Evolutionary conservation across 2,113 vertebrate species (phyloP).

Genomic region (Apodemus speciosus): DNA sequence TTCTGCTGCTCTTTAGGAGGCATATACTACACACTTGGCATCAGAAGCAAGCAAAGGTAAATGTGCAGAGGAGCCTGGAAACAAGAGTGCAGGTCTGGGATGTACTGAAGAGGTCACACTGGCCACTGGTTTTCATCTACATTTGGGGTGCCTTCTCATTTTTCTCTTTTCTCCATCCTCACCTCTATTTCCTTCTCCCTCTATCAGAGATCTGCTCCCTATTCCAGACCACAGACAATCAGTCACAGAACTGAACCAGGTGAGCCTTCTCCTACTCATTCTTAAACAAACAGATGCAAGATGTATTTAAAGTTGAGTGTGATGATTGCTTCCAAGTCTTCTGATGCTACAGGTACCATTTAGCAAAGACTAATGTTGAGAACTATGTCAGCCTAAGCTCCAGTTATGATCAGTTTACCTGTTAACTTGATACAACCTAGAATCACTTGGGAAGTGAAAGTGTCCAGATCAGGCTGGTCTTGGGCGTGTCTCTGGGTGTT

Average conservation of each 20-base stretch:
- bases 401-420: background rate
- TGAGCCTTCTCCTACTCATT: background rate
- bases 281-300: background rate
- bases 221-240: background rate
- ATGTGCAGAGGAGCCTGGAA: rapidly evolving
- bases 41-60: background rate
- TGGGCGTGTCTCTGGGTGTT: background rate
- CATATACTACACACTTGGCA: background rate
- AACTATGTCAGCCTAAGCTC: background rate
- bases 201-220: background rate
- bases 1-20: background rate
- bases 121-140: background rate
- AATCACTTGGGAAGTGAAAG: background rate
- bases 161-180: background rate
- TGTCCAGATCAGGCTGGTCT: background rate
- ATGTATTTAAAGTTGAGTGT: background rate
- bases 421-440: background rate
- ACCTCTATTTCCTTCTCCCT: background rate
- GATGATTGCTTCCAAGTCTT: background rate
- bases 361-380: background rate
- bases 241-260: background rate
- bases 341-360: background rate
- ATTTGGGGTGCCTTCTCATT: background rate
- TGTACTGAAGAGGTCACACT: background rate
- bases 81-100: background rate